Evolutionary conservation across 2,797 vertebrate species (phyloP).

Genomic region (Myiotriccus ornatus): DNA sequence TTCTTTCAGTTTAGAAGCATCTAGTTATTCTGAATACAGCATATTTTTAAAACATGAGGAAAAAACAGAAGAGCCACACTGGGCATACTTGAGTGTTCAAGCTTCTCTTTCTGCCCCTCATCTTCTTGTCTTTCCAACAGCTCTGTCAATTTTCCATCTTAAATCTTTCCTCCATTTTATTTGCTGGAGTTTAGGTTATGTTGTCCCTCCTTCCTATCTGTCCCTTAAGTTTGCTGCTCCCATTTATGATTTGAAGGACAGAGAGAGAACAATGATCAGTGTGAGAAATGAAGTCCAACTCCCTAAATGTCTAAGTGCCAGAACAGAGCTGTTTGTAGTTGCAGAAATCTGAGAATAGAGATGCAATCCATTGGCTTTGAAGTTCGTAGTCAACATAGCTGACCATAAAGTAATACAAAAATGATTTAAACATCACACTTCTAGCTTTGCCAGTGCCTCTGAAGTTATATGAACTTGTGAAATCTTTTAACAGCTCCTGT

Average conservation of each 20-base stretch:
- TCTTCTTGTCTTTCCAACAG: not conserved
- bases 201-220: not conserved
- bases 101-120: not conserved
- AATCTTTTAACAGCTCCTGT: not conserved
- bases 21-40: not conserved
- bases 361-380: not conserved
- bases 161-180: not conserved
- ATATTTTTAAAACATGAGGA: not conserved
- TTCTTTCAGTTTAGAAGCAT: not conserved
- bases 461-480: not conserved
- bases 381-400: not conserved
- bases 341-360: not conserved
- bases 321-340: not conserved
- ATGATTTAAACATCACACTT: not conserved
- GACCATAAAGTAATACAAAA: not conserved
- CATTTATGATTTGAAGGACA: not conserved
- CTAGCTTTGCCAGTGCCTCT: not conserved
- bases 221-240: not conserved
- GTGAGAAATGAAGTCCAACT: not conserved
- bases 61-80: not conserved
- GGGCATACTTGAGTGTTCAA: not conserved
- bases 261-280: not conserved
- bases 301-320: not conserved
- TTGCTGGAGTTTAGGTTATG: not conserved
- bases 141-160: not conserved